Evolutionary conservation across 2,113 vertebrate genomes (phyloP).

Genomic region (Centrocercus urophasianus): DNA sequence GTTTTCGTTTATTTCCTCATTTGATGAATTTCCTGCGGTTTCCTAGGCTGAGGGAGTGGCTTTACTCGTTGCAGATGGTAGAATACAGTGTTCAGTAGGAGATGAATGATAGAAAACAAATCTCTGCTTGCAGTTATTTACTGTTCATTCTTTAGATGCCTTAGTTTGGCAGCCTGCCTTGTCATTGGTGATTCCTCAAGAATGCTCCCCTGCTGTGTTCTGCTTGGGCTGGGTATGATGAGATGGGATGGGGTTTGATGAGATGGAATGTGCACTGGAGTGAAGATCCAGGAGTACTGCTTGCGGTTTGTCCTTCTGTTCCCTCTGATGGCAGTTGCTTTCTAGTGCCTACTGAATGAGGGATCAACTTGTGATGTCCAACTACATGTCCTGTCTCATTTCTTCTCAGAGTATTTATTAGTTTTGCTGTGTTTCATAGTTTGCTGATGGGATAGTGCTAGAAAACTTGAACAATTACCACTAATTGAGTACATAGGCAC

Average conservation of each 20-base stretch:
- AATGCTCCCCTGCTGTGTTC: not conserved
- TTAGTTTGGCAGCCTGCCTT: not conserved
- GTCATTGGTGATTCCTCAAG: not conserved
- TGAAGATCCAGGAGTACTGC: not conserved
- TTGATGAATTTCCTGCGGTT: not conserved
- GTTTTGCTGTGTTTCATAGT: not conserved
- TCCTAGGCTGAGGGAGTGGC: not conserved
- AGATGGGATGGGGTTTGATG: not conserved
- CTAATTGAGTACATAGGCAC: not conserved
- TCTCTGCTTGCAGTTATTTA: not conserved
- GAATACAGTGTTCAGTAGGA: not conserved
- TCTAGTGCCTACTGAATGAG: not conserved
- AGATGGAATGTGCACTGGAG: not conserved
- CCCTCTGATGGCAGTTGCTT: not conserved
- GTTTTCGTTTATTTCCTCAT: not conserved
- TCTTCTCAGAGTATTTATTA: not conserved
- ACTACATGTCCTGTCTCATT: not conserved
- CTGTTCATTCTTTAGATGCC: not conserved
- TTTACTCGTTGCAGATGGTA: not conserved
- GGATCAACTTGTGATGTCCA: not conserved
- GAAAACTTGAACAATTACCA: not conserved
- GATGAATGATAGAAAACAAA: not conserved
- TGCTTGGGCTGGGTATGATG: fast-evolving
- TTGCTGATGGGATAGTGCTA: not conserved
- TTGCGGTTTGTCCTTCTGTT: not conserved